Base-by-base conservation (phyloP, 37 sponge, comb jelly and placozoan genomes). In the Ephydatia muelleri region DNA sequence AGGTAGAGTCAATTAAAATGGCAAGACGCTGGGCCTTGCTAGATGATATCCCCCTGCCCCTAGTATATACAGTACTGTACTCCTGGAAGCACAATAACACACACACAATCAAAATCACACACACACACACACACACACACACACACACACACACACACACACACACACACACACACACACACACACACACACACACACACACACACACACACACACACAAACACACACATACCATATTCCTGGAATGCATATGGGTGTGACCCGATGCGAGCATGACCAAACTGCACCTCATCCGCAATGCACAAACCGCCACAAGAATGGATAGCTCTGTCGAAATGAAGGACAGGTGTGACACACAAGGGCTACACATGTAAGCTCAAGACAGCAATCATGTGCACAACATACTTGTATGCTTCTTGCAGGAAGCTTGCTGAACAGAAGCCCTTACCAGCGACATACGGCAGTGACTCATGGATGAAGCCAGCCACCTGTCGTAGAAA, bases 281-380 rank as follows among this genome's bases (percentile, higher is more conserved):
- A 68, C 79, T 96, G 94, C 1, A 88, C 92, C 68, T 96, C 96
- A 77, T 96, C 96, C 81, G 94, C 96, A 68, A 95, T 95, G 43
- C 93, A 92, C 75, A 95, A 71, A 19, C 96, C 96, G 47, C 96
- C 96, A 33, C 83, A 88, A 8, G 26, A 83, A 36, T 80, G 85
- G 14, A 95, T 82, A 28, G 72, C 23, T 67, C 96, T 95, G 82
- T 25, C 75, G 27, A 5, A 57, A 16, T 5, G 84, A 67, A 13
- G n/a, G 19, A 6, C 23, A 33, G 57, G n/a, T 8, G 64, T 28
- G 8, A 3, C 9, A 40, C 75, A 57, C 28, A 6, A n/a, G 1
- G 70, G 68, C 29, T 0, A 70, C 26, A 21, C 11, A 13, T 38
- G 35, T 9, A 3, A 38, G 28, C 22, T 2, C 3, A 16, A 47